Percentiles rank a stretch among this genome's conserved stretches.
phyloP scores from a whole-genome alignment of 2,113 vertebrate species.

The Arizona elegans region DNA sequence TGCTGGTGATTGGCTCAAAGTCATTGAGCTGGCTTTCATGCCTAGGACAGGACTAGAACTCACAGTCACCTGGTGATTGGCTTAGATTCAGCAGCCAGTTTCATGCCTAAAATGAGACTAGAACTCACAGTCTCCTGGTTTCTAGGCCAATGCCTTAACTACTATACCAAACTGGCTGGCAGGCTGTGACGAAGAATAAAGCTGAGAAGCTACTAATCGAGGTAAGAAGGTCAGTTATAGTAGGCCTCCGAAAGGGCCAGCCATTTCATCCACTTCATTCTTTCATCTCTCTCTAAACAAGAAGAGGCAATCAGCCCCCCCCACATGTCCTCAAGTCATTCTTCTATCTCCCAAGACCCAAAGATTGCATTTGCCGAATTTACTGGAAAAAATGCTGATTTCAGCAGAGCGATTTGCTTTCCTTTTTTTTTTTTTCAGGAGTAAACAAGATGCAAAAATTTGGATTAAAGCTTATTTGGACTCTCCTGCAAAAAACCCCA shows the following conservation, averaged over 20 bases:
- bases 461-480: background rate
- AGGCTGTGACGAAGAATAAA: background rate
- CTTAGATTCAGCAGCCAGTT: background rate
- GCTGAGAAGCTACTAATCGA: background rate
- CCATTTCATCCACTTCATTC: background rate
- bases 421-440: background rate
- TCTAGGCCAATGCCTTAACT: background rate
- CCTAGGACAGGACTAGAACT: no score
- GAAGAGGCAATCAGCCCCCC: background rate
- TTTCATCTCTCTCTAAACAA: background rate
- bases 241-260: background rate
- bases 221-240: background rate
- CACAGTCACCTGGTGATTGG: no score
- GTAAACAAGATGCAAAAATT: background rate
- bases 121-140: background rate
- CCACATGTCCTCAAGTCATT: background rate
- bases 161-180: background rate
- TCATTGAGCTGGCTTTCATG: no score
- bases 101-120: background rate
- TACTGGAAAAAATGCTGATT: background rate
- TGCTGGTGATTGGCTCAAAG: no score
- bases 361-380: background rate
- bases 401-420: background rate
- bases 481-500: background rate
- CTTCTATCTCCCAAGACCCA: background rate